Percentiles rank a stretch among this genome's conserved stretches.
phyloP scores from a whole-genome alignment of 2,113 vertebrate genomes.

The Montifringilla adamsi region DNA sequence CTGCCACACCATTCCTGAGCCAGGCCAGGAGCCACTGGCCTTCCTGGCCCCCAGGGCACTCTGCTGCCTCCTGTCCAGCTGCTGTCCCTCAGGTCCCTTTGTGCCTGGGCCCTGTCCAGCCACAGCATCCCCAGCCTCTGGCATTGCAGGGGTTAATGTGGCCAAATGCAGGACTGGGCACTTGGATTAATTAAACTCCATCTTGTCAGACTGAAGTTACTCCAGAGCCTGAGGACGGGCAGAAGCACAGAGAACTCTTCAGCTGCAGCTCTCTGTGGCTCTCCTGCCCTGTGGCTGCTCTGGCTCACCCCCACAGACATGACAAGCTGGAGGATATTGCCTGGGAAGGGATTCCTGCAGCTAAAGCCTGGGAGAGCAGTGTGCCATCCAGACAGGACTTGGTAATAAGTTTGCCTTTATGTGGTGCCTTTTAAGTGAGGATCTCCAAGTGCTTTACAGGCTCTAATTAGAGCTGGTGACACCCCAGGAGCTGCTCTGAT shows the following conservation, averaged over 20 bases:
- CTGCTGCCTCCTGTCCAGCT: too few relatives aligned
- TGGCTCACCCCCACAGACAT: not conserved
- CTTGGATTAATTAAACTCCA: too few relatives aligned
- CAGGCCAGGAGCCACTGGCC: too few relatives aligned
- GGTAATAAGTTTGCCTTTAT: not conserved
- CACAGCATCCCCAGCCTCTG: too few relatives aligned
- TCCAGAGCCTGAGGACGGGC: not conserved
- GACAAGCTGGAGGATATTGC: not conserved
- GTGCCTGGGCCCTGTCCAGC: too few relatives aligned
- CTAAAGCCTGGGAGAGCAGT: not conserved
- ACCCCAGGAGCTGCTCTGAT: slow-evolving; percentile 3
- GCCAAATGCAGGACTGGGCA: too few relatives aligned
- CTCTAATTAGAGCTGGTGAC: slow-evolving; percentile 31
- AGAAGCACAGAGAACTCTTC: not conserved
- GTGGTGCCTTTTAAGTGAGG: slow-evolving; percentile 32
- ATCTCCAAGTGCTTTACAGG: slow-evolving; percentile 3
- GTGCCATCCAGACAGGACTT: not conserved
- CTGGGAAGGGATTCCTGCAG: not conserved
- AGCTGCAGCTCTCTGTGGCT: not conserved
- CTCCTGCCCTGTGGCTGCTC: not conserved
- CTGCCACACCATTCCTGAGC: too few relatives aligned
- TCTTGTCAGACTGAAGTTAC: too few relatives aligned
- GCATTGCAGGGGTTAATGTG: too few relatives aligned
- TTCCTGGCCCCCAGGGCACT: too few relatives aligned
- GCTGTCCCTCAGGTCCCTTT: too few relatives aligned